A percentile compares a stretch with the other conserved stretches of the same genome.
Conservation (phyloP, 2,888 invertebrate genomes). For the Frankliniella fusca region DNA sequence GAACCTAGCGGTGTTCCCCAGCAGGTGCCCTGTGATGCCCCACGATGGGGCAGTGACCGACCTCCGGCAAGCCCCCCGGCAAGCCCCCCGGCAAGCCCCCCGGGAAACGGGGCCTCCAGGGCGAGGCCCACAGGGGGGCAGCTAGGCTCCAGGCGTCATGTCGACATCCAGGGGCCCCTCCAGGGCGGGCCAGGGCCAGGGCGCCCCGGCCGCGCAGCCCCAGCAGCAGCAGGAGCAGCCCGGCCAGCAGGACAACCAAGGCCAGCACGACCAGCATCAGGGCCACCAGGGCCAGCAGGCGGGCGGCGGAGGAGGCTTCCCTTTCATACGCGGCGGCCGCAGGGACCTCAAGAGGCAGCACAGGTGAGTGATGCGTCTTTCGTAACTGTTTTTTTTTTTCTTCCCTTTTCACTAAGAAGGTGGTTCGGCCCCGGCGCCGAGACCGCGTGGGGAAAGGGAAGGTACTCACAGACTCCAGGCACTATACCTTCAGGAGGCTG, state of each 20-base stretch:
- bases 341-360: slow-evolving; percentile 18
- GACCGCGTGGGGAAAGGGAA: no score
- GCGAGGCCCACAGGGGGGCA: neutral
- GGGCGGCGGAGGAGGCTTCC: neutral
- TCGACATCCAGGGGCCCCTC: neutral
- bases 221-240: neutral
- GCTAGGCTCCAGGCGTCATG: neutral
- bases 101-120: neutral
- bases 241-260: neutral
- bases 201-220: neutral
- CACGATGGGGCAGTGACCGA: neutral
- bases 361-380: neutral
- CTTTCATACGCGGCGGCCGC: neutral
- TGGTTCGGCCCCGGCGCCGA: no score
- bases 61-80: neutral
- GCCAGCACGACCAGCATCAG: neutral
- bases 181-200: neutral
- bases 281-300: neutral
- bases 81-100: neutral
- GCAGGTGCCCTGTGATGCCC: no score
- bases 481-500: neutral
- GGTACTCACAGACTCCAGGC: no score
- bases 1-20: no score
- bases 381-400: no score
- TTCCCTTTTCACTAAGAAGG: no score